phyloP scores from a whole-genome alignment of 2,797 vertebrate species.

The Myripristis murdjan region DNA sequence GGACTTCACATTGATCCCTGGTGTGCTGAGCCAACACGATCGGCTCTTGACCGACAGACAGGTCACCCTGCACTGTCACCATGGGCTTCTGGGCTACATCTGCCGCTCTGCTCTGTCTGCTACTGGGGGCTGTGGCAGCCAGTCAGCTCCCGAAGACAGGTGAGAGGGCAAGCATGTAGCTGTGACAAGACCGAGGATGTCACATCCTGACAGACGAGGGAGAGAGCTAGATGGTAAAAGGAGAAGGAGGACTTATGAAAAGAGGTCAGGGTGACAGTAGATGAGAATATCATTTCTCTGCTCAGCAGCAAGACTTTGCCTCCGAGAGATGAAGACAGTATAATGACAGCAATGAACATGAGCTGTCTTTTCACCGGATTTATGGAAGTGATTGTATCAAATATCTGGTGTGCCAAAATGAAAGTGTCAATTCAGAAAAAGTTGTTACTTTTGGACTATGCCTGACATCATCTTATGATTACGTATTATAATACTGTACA shows the following conservation, averaged over 20 bases:
- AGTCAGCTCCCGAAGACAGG: constrained; percentile 63
- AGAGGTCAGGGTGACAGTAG: constrained; percentile 27
- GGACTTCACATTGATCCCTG: constrained; percentile 40
- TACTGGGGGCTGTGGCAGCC: constrained; percentile 55
- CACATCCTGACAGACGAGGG: background rate
- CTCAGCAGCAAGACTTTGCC: background rate
- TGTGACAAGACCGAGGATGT: background rate
- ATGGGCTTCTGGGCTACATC: constrained; percentile 61
- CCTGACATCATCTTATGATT: background rate
- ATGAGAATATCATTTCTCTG: constrained; percentile 6
- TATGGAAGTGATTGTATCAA: background rate
- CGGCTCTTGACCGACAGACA: constrained; percentile 20
- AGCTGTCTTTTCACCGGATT: background rate
- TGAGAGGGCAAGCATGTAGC: constrained; percentile 39
- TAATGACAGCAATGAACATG: background rate
- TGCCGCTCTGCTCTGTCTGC: constrained; percentile 62
- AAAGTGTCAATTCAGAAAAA: background rate
- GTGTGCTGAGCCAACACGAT: constrained; percentile 1
- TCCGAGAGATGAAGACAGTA: background rate
- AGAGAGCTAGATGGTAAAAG: background rate
- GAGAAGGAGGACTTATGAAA: background rate
- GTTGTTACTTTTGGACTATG: background rate
- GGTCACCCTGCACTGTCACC: constrained; percentile 30
- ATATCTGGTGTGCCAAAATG: background rate
- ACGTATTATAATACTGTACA: too few relatives aligned